These are phyloP conservation scores for Nymphalis polychloros DNA, from an alignment of 2,888 invertebrate genomes.

Conservation along the genomic window DNA sequence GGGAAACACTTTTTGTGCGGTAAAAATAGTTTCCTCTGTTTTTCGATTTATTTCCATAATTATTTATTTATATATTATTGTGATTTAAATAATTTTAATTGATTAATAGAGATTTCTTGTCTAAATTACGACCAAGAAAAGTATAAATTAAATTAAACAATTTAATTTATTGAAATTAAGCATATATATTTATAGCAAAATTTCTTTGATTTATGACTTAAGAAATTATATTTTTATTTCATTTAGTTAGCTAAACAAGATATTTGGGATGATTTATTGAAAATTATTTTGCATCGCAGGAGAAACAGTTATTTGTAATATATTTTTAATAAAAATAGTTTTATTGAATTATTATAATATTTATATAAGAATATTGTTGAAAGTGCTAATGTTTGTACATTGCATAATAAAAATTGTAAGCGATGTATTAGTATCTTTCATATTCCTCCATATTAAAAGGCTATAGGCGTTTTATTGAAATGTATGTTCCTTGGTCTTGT, in stretches of 20 bases:
- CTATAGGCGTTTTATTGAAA: constrained; percentile 33
- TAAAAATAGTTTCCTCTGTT: constrained; percentile 79
- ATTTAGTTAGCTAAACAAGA: too few relatives aligned
- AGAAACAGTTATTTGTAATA: neutral
- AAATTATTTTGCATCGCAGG: neutral
- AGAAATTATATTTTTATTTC: too few relatives aligned
- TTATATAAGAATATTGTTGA: neutral
- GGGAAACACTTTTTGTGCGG: constrained; percentile 78
- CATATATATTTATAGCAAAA: neutral
- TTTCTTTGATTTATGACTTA: too few relatives aligned
- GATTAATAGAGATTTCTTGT: constrained; percentile 17
- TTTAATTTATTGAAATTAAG: neutral
- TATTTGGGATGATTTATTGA: neutral
- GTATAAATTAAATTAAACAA: too few relatives aligned
- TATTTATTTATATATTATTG: constrained; percentile 22
- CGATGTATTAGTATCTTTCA: constrained; percentile 27
- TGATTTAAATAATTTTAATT: constrained; percentile 18
- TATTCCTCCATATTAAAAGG: constrained; percentile 26
- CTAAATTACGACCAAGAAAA: neutral
- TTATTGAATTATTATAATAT: neutral
- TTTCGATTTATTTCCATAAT: constrained; percentile 55
- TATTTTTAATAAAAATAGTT: neutral
- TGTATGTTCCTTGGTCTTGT: constrained; percentile 43
- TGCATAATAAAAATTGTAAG: neutral
- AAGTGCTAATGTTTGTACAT: neutral